Conservation (phyloP, 2,797 vertebrate genomes). For the Sebastiscus tertius region DNA sequence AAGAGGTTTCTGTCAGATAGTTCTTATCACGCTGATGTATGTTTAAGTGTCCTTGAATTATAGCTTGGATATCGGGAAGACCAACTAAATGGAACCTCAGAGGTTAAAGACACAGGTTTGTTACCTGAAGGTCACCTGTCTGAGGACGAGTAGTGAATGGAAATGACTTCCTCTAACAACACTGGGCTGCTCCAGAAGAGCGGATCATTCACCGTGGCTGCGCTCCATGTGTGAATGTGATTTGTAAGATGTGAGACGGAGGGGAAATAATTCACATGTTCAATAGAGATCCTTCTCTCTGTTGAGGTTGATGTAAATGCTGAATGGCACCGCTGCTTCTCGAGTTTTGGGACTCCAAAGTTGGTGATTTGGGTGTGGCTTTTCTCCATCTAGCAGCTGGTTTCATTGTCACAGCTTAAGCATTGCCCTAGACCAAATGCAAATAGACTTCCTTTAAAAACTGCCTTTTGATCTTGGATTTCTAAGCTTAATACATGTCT, state of each 20-base stretch:
- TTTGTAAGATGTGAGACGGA: slow-evolving; percentile 1
- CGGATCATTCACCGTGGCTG: background rate
- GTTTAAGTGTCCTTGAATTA: background rate
- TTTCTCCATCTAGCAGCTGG: slow-evolving; percentile 15
- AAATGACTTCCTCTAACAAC: slow-evolving; percentile 11
- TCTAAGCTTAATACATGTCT: slow-evolving; percentile 47
- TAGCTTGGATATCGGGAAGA: background rate
- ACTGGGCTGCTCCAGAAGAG: slow-evolving; percentile 21
- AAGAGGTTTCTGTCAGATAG: no score
- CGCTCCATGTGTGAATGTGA: background rate
- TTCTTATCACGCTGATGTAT: background rate
- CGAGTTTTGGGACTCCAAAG: background rate
- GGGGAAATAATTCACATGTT: background rate
- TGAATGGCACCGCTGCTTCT: background rate
- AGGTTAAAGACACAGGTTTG: background rate
- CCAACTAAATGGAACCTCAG: background rate
- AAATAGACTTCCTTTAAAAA: slow-evolving; percentile 49
- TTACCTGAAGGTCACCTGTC: slow-evolving; percentile 24
- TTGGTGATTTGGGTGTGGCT: slow-evolving; percentile 11
- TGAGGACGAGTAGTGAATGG: background rate
- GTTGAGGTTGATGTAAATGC: slow-evolving; percentile 11
- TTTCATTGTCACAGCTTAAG: slow-evolving; percentile 43
- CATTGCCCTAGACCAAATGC: slow-evolving; percentile 47
- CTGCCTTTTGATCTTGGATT: slow-evolving; percentile 54
- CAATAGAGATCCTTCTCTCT: background rate